Conservation (phyloP, 2,113 vertebrate species). For the Syrmaticus mikado region DNA sequence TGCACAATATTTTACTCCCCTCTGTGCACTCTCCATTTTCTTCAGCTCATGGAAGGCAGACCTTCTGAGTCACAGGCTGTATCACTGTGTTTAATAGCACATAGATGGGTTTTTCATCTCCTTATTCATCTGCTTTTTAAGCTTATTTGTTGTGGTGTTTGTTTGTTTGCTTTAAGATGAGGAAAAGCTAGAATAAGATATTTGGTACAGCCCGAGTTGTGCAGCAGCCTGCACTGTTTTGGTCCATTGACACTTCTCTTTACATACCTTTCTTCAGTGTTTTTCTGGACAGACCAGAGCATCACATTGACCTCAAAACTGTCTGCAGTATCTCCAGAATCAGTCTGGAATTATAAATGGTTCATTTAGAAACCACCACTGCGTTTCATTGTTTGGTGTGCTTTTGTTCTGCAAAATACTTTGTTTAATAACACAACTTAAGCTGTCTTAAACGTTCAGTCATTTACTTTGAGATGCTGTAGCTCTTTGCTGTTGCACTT, state of each 20-base stretch:
- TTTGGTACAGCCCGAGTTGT: not conserved
- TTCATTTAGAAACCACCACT: not conserved
- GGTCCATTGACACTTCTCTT: not conserved
- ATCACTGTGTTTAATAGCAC: not conserved
- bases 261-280: not conserved
- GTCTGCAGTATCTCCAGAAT: not conserved
- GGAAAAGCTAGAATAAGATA: not conserved
- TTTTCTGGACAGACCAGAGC: not conserved
- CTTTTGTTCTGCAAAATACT: not conserved
- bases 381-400: not conserved
- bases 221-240: not conserved
- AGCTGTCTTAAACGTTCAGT: not conserved
- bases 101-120: slow-evolving; percentile 14
- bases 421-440: not conserved
- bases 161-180: not conserved
- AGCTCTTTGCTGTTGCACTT: not conserved
- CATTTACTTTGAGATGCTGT: not conserved
- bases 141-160: not conserved
- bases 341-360: not conserved
- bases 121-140: slow-evolving; percentile 35
- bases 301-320: not conserved
- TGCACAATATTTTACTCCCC: not conserved
- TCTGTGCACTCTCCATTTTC: not conserved
- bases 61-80: slow-evolving; percentile 13
- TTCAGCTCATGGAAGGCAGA: not conserved